phyloP scores from a whole-genome alignment of 2,797 vertebrate genomes.

The Luscinia megarhynchos region DNA sequence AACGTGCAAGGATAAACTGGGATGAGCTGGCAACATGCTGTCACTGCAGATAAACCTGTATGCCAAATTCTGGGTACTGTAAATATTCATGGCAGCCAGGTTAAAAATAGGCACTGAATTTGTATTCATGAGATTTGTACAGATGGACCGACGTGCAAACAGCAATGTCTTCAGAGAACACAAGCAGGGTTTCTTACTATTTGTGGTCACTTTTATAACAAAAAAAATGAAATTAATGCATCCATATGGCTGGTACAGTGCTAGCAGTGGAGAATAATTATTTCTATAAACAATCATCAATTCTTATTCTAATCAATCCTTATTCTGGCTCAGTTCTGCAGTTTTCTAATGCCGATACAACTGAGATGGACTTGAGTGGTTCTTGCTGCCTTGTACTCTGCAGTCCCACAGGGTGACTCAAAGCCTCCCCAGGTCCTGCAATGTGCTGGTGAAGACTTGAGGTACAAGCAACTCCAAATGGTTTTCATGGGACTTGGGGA shows the following conservation, averaged over 20 bases:
- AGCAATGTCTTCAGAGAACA: neutral
- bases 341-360: neutral
- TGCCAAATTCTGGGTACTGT: neutral
- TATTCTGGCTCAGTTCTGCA: neutral
- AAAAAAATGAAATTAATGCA: neutral
- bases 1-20: neutral
- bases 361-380: neutral
- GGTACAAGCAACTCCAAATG: neutral
- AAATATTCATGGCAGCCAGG: neutral
- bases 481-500: neutral
- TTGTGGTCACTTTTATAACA: neutral
- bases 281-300: neutral
- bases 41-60: neutral
- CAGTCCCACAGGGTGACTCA: neutral
- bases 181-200: neutral
- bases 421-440: neutral
- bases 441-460: neutral
- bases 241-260: neutral
- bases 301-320: neutral
- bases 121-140: neutral
- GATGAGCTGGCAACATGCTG: neutral
- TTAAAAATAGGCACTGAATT: neutral
- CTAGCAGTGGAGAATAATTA: neutral
- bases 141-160: neutral
- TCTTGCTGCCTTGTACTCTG: rapidly evolving